Evolutionary conservation across 2,113 vertebrate species (phyloP), one percentile per base, ranked within the genome.

Genomic region (Uria lomvia): DNA sequence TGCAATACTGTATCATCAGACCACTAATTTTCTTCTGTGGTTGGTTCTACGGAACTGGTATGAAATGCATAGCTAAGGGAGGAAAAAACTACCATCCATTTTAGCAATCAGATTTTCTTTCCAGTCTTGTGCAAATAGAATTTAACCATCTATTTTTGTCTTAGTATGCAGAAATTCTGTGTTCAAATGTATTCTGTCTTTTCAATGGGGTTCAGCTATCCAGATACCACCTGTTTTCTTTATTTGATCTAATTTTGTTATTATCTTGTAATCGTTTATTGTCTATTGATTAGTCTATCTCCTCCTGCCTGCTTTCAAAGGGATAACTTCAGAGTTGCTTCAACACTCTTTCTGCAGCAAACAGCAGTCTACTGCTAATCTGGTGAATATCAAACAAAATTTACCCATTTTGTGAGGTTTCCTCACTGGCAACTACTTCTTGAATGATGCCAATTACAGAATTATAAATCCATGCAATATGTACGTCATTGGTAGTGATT

Each of bases 1-100:
- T 89, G 72, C 76, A 92, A 55, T 90, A n/a, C 49, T 90, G 50
- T 84, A 88, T 94, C 94, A 96, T 92, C 80, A 96, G 52, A 38
- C 49, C 90, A 97, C 97, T 96, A 86, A 94, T 97, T 97, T 98
- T 96, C 78, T 96, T 97, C 92, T 15, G 11, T 47, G 42, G 49
- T 59, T 89, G 85, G 55, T 91, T 88, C 45, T 49, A 86, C 78
- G 90, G 80, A 63, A 42, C 53, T 88, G 18, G 34, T 96, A 74
- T 86, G 75, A 94, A 97, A 95, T 89, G 29, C 26, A 27, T 38
- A 89, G 62, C 47, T 84, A 75, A 92, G 47, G 75, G 62, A 90
- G 55, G 58, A 79, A 49, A 73, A 85, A 86, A 55, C 23, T 52
- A 90, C 8, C 36, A 74, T 21, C 49, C 52, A 9, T 71, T 94